phyloP scores from a whole-genome alignment of 1,140 invertebrate genomes.

The Brachionus asplanchnoidis region DNA sequence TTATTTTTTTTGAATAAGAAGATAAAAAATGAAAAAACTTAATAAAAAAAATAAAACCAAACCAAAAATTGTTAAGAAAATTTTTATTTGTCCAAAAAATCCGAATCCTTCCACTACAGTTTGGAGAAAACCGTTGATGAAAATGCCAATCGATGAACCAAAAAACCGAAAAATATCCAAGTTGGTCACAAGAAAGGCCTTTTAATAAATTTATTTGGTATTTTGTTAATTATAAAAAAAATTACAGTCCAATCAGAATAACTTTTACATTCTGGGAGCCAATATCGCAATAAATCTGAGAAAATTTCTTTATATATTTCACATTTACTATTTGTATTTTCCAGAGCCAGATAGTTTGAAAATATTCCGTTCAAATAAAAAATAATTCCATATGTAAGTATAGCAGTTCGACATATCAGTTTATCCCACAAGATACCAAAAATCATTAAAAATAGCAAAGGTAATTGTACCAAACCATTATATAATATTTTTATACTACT shows the following conservation, averaged over 20 bases:
- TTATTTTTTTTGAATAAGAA: not conserved
- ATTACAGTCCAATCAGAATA: not conserved
- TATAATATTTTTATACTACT: not conserved
- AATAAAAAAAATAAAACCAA: not conserved
- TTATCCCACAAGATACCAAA: not conserved
- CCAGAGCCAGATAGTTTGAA: not conserved
- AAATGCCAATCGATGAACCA: not conserved
- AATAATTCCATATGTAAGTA: not conserved
- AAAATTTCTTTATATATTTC: not conserved
- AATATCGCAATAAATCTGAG: not conserved
- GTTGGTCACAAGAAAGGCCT: not conserved
- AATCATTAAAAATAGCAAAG: not conserved
- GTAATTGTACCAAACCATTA: not conserved
- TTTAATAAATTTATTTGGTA: not conserved
- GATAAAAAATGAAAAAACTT: not conserved
- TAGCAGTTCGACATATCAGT: not conserved
- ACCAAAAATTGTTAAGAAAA: not conserved
- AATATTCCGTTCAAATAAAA: not conserved
- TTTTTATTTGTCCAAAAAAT: conserved; percentile 9
- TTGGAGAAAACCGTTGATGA: not conserved
- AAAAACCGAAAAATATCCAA: conserved; percentile 4
- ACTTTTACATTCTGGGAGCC: conserved; percentile 2
- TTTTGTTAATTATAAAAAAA: not conserved
- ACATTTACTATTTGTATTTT: not conserved
- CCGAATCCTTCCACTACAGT: not conserved